These are phyloP conservation scores for Eilema depressum DNA, from an alignment of 2,888 invertebrate species.

Conservation along the genomic window DNA sequence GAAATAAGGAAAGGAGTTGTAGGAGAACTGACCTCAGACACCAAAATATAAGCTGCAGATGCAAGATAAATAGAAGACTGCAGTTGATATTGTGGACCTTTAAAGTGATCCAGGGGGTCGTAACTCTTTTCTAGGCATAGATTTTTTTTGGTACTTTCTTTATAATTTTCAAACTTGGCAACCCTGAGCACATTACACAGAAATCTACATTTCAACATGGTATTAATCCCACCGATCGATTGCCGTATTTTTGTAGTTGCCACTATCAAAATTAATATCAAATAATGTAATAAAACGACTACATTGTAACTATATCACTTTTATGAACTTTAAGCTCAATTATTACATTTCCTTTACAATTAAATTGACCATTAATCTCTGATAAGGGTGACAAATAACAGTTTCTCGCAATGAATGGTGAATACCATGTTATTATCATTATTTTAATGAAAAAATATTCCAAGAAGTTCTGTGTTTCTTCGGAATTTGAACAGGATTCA, in stretches of 20 bases:
- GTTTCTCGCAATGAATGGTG: constrained; percentile 6
- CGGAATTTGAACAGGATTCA: not conserved
- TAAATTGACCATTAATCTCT: constrained; percentile 9
- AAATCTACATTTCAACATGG: constrained; percentile 28
- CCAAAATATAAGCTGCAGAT: too few relatives aligned
- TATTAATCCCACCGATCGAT: constrained; percentile 35
- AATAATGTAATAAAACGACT: constrained; percentile 27
- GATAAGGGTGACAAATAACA: constrained; percentile 17
- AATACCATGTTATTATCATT: not conserved
- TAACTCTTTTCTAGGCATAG: too few relatives aligned
- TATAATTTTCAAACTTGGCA: constrained; percentile 11
- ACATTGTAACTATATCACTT: constrained; percentile 5
- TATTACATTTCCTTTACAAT: constrained; percentile 10
- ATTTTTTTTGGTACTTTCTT: too few relatives aligned
- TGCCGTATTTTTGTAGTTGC: constrained; percentile 29
- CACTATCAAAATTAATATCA: constrained; percentile 30
- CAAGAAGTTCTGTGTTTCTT: not conserved
- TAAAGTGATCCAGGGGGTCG: too few relatives aligned
- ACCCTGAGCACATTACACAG: constrained; percentile 34
- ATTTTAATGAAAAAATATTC: not conserved
- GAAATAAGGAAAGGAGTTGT: too few relatives aligned
- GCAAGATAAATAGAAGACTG: too few relatives aligned
- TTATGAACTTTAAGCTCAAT: constrained; percentile 9
- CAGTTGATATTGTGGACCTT: too few relatives aligned
- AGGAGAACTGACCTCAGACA: too few relatives aligned